Evolutionary conservation across 1,140 invertebrate species (phyloP), one percentile per base, ranked within the genome.

Genomic region (Aricia agestis): DNA sequence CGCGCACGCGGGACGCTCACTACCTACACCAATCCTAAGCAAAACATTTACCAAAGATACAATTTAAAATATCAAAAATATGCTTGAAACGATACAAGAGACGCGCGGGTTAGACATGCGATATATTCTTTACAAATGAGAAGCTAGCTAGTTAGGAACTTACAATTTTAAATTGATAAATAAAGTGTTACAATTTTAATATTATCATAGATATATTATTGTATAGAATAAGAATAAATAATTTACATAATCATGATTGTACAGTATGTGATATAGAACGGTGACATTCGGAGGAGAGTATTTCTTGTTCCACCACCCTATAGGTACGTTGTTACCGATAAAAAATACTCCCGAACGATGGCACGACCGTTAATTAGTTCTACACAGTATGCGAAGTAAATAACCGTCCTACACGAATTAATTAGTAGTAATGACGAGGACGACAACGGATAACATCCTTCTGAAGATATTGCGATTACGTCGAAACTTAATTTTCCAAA

Each of bases 131-230:
- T 82, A 81, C 80, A 82, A 81, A 81, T 84, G 80, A 85, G 82
- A 83, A 87, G 83, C 85, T 88, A 88, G 84, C 84, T 89, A 83
- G 82, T 88, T 91, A 91, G 89, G 89, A 91, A 91, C 89, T 90
- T 89, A 87, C 79, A 85, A 85, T 82, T 87, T 87, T 84, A 87
- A 81, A 78, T 78, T 75, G 83, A 86, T 88, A 88, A 89, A 87
- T 87, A 87, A 83, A 61, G 59, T 18, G 36, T 69, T 69, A 69
- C 52, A 41, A 82, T 83, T 81, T 81, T 76, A 72, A 57, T 63
- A 80, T 75, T 74, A 78, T 9, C 36, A 36, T 71, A 80, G 66
- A 81, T 80, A 77, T 80, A 78, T 52, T 80, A 78, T 52, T 52
- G 45, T 52, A 82, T 83, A 80, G 67, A 76, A 81, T 82, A 85